A percentile compares a stretch with the other conserved stretches of the same genome.
Conservation (phyloP, 2,113 vertebrate species). For the Noturus placidus region DNA sequence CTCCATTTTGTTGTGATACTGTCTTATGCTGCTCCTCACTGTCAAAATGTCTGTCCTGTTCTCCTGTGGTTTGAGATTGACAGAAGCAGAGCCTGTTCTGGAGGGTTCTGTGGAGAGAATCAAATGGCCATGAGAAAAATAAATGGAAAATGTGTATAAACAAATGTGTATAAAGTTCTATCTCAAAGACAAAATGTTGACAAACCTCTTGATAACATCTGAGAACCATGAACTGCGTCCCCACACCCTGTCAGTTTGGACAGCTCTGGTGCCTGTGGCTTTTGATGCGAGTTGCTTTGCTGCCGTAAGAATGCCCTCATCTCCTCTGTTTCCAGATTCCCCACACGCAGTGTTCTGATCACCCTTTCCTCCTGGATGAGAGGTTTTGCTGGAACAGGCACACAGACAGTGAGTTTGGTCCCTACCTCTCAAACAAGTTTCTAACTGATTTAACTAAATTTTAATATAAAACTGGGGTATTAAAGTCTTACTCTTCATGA, state of each 20-base stretch:
- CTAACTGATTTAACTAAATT: neutral
- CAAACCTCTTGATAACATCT: slow-evolving; percentile 32
- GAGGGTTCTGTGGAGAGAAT: slow-evolving; percentile 6
- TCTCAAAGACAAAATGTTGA: neutral
- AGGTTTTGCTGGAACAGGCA: slow-evolving; percentile 12
- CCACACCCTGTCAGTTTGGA: neutral
- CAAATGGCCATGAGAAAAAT: neutral
- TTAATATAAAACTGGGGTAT: neutral
- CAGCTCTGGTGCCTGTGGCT: neutral
- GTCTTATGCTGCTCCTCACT: slow-evolving; percentile 5
- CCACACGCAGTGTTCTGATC: neutral
- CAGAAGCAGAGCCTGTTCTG: slow-evolving; percentile 6
- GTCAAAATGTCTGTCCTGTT: neutral
- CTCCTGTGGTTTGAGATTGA: neutral
- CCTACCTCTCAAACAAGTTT: neutral
- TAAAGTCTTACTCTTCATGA: slow-evolving; percentile 26
- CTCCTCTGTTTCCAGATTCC: neutral
- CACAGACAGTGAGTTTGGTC: neutral
- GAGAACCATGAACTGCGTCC: neutral
- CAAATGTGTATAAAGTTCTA: neutral
- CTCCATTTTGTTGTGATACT: slow-evolving; percentile 2
- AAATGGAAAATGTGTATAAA: neutral
- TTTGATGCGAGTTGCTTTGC: neutral
- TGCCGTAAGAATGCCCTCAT: neutral
- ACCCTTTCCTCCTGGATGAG: neutral